phyloP scores from a whole-genome alignment of 2,113 vertebrate genomes.

The Malurus elegans region DNA sequence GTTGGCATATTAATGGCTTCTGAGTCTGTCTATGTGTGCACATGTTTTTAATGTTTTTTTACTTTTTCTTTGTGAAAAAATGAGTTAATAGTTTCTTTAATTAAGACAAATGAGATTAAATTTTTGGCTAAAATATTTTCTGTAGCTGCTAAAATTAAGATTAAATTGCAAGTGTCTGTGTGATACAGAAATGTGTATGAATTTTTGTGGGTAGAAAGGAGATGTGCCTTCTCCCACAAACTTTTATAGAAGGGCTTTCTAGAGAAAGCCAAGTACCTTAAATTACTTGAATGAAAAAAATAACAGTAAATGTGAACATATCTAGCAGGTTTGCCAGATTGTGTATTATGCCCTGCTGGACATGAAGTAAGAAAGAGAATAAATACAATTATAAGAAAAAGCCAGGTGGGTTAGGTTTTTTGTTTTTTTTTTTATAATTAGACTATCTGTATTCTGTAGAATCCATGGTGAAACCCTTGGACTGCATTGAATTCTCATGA shows the following conservation, averaged over 20 bases:
- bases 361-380: not conserved
- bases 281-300: not conserved
- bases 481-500: not conserved
- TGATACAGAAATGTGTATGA: not conserved
- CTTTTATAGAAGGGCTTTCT: not conserved
- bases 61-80: not conserved
- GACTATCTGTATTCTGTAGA: not conserved
- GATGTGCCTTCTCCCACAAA: accelerated
- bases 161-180: not conserved
- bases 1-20: not conserved
- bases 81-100: not conserved
- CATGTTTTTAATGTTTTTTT: not conserved
- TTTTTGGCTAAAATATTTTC: not conserved
- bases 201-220: not conserved
- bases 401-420: not conserved
- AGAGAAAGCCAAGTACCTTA: not conserved
- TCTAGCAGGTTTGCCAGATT: not conserved
- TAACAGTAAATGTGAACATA: not conserved
- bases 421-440: not conserved
- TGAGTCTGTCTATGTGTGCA: not conserved
- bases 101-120: not conserved
- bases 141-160: not conserved
- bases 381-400: not conserved
- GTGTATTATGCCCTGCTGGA: not conserved
- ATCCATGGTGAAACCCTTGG: not conserved